Evolutionary conservation across 2,113 vertebrate species (phyloP), one percentile per base, ranked within the genome.

Genomic region (Osmerus mordax): DNA sequence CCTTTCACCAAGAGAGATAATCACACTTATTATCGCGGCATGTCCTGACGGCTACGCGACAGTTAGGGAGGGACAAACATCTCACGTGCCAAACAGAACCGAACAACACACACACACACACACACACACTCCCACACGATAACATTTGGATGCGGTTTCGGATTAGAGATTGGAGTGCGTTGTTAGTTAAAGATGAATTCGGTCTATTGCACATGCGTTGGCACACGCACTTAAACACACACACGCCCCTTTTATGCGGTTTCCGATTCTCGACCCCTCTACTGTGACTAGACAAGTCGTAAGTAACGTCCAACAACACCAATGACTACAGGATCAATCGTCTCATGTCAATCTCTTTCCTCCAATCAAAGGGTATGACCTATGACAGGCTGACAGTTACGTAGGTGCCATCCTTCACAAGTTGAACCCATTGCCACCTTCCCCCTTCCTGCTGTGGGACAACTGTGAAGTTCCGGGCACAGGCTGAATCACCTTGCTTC

Each of bases 401-500:
- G 12, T 60, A 72, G 56, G 13, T 52, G 71, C 78, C 11, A 67
- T 59, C 47, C 52, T 56, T 79, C 47, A 52, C 67, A 76, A n/a
- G 28, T 53, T 32, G 51, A 29, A 15, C 28, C 29, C 54, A 11
- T 12, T 60, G 32, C 72, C 29, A 28, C 54, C 52, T 41, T 14
- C 19, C 29, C 7, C 21, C 28, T 0, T 54, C 73, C 59, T 65
- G 11, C 54, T 63, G 65, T 69, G 67, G 79, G 74, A 71, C 66
- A 70, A 60, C 70, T 56, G 7, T 63, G 70, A 68, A 19, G 29
- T 2, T 4, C 59, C 58, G 56, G 58, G 5, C 1, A 54, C 59
- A 62, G 67, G 75, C 73, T 87, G 80, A 88, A 60, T 88, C 83
- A 84, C 14, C 58, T 55, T 70, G 69, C 76, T 54, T 69, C 53